Base-by-base conservation (phyloP, 2,888 invertebrate species). In the Brachynemurus nebulosus region DNA sequence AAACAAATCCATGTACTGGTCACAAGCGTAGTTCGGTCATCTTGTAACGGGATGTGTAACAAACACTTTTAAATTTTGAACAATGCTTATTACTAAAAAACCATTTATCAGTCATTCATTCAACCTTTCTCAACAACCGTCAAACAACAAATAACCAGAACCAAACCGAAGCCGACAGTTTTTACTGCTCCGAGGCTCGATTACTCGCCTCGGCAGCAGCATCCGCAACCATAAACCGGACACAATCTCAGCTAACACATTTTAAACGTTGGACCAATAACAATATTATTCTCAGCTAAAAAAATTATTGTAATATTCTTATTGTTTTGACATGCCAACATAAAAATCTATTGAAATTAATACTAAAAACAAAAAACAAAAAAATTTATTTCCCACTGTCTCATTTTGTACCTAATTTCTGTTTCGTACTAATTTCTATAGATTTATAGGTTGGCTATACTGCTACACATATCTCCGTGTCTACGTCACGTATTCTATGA, bases 81-180 rank as follows among this genome's bases (percentile, higher is more conserved):
- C 30, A 30, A 30, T 30, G 30, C 30, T 30, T 19, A 19, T 37
- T 12, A 11, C 12, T 11, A 37, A 33, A 37, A 37, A 17, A 8
- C 17, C 37, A 19, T 45, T 45, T 27, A 40, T 42, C 17, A 40
- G 12, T 35, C 20, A 34, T 12, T 37, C 37, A 17, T 12, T 19
- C 58, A 49, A 14, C 14, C 14, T 40, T n/a, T 18, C 57, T 57
- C 63, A 65, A 65, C 61, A 62, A 65, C 63, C 65, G 64, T 64
- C 62, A 64, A 57, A 59, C 52, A 55, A 58, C 53, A 57, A 49
- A 60, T 16, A 37, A 37, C 68, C 62, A 58, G 59, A 59, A 68
- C 65, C 65, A 61, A 66, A 68, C 66, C 69, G 66, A 71, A 67
- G 70, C 73, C 73, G 70, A 71, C 71, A 72, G 73, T 72, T 61